A percentile compares a stretch with the other conserved stretches of the same genome.
These are phyloP conservation scores for Druon quercuslanigerum DNA, from an alignment of 1,140 invertebrate species.

Conservation along the genomic window DNA sequence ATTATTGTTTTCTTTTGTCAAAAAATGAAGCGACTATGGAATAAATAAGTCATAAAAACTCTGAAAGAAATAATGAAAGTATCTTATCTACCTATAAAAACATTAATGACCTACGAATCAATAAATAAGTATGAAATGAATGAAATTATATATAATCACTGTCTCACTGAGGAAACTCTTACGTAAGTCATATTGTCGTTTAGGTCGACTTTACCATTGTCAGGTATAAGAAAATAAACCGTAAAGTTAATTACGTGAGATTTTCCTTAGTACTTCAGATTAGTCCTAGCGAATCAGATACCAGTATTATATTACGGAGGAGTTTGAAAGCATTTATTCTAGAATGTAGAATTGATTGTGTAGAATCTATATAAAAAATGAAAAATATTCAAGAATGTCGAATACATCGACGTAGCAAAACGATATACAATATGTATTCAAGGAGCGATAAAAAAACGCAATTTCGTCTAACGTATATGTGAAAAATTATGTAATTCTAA, in stretches of 20 bases:
- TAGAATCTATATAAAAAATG: neutral
- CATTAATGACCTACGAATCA: neutral
- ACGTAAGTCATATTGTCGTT: too few species aligned
- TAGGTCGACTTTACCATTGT: too few species aligned
- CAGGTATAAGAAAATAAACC: too few species aligned
- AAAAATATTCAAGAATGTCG: slow-evolving; percentile 11
- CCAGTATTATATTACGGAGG: neutral
- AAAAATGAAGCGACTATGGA: neutral
- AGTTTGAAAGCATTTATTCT: neutral
- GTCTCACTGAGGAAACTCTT: too few species aligned
- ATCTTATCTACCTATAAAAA: neutral
- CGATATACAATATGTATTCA: too few species aligned
- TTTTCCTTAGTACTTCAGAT: too few species aligned
- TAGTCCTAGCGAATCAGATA: neutral
- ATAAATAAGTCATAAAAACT: neutral
- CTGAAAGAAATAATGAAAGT: slow-evolving; percentile 13
- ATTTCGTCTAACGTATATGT: neutral
- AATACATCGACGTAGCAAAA: slow-evolving; percentile 6
- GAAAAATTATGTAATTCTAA: neutral
- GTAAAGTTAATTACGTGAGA: too few species aligned
- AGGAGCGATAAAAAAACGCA: neutral
- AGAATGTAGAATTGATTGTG: slow-evolving; percentile 11
- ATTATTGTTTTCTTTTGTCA: neutral
- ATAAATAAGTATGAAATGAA: neutral
- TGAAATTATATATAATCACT: neutral